A percentile compares a stretch with the other conserved stretches of the same genome.
phyloP scores from a whole-genome alignment of 2,797 vertebrate species.

The Allobates femoralis region DNA sequence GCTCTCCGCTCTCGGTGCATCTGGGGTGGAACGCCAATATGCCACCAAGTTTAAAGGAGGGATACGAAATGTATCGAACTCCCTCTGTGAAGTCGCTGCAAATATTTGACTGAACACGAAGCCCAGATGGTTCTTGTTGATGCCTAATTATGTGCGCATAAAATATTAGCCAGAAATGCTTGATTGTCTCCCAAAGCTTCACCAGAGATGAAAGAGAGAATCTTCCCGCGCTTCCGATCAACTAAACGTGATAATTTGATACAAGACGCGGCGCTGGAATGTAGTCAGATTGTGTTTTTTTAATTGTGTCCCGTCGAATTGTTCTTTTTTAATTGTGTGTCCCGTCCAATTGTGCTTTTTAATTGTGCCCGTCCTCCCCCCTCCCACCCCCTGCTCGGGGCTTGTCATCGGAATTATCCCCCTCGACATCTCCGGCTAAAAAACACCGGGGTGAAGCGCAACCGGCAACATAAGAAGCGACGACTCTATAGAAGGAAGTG shows the following conservation, averaged over 20 bases:
- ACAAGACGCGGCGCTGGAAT: slow-evolving; percentile 45
- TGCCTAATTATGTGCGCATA: slow-evolving; percentile 62
- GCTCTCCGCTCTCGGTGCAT: slow-evolving; percentile 23
- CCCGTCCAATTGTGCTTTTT: slow-evolving; percentile 49
- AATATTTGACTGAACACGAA: slow-evolving; percentile 55
- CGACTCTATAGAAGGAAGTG: neutral
- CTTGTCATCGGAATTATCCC: slow-evolving; percentile 22
- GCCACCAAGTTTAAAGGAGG: slow-evolving; percentile 52
- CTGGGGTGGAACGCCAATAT: slow-evolving; percentile 22
- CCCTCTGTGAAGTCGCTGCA: slow-evolving; percentile 35
- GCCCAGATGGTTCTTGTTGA: slow-evolving; percentile 61
- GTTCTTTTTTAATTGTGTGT: slow-evolving; percentile 48
- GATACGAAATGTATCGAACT: slow-evolving; percentile 46
- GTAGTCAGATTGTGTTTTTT: slow-evolving; percentile 52
- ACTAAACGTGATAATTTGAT: slow-evolving; percentile 60
- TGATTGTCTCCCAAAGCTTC: slow-evolving; percentile 60
- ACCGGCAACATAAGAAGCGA: slow-evolving; percentile 5
- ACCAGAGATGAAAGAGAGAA: slow-evolving; percentile 54
- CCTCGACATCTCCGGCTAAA: neutral
- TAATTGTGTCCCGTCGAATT: slow-evolving; percentile 51
- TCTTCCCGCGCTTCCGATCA: slow-evolving; percentile 44
- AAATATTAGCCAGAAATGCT: slow-evolving; percentile 62
- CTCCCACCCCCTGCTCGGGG: neutral
- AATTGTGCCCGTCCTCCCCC: slow-evolving; percentile 39
- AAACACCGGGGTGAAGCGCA: slow-evolving; percentile 18